A percentile compares a stretch with the other conserved stretches of the same genome.
These are phyloP conservation scores for Ornithorhynchus anatinus DNA, from an alignment of 2,113 vertebrate genomes.

Conservation along the genomic window DNA sequence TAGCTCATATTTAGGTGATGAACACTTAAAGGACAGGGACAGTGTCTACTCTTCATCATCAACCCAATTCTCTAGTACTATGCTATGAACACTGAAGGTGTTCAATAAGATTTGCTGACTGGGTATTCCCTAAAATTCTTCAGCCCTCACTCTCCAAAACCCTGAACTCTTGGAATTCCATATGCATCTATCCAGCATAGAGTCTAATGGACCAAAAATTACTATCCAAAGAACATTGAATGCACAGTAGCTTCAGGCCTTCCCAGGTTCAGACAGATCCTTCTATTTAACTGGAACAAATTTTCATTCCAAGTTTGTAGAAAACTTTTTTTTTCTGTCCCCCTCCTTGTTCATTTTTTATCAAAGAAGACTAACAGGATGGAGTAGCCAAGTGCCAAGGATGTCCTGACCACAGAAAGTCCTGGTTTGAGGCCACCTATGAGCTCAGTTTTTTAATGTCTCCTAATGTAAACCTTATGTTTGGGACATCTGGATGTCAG, in stretches of 20 bases:
- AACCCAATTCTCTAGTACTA: too few relatives aligned
- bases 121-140: too few relatives aligned
- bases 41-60: too few relatives aligned
- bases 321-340: neutral
- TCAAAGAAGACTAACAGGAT: constrained; percentile 38
- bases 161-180: too few relatives aligned
- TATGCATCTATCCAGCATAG: neutral
- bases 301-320: constrained; percentile 9
- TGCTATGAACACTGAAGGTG: too few relatives aligned
- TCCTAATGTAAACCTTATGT: constrained; percentile 70
- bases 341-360: neutral
- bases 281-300: constrained; percentile 38
- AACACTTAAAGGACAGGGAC: too few relatives aligned
- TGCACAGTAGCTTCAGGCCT: constrained; percentile 47
- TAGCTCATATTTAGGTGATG: too few relatives aligned
- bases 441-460: constrained; percentile 65
- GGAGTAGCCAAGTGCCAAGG: constrained; percentile 55
- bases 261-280: constrained; percentile 31
- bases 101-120: too few relatives aligned
- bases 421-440: constrained; percentile 71
- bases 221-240: neutral
- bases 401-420: constrained; percentile 53
- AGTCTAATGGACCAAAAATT: neutral
- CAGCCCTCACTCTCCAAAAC: too few relatives aligned
- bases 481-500: constrained; percentile 70